Base-by-base conservation (phyloP, 2,797 vertebrate genomes). In the Protonibea diacanthus region DNA sequence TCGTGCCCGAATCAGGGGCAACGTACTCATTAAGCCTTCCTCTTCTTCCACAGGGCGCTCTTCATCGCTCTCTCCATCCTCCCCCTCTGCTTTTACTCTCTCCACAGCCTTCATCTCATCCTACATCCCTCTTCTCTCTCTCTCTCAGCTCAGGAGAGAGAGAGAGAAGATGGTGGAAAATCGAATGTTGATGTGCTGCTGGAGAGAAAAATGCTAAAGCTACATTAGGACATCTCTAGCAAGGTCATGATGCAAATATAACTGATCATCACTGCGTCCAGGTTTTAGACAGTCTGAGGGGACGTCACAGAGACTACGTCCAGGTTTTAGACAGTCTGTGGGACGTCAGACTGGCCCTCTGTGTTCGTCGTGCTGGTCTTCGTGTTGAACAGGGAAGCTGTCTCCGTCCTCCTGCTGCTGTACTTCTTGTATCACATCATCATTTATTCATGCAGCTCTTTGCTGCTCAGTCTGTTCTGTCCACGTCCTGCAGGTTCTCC, bases 11-110 rank as follows among this genome's bases (percentile, higher is more conserved):
- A 87, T 88, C 80, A 82, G 85, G 72, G 77, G 69, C 82, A 91
- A 80, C 68, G 6, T 38, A 71, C 88, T 88, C 78, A 86, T 91
- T 89, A 86, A 84, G 80, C 60, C 80, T 80, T 69, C 44, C 67
- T 83, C 80, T 68, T 69, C 66, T 71, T 76, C 81, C 80, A 84
- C 63, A 9, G 79, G 73, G 62, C 29, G 29, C 83, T 78, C 76
- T 69, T 69, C 69, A 49, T 79, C 63, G 4, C 49, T 63, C 59
- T 10, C 72, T 40, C 25, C 25, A 38, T 70, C 60, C 55, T 25
- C 63, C 45, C 40, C 42, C 69, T 8, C 51, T 52, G 15, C 15
- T 9, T 9, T 15, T 6, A 2, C 63, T 48, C 69, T 18, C 51
- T 68, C 74, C 44, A 14, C 62, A 38, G 52, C 56, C 57, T 51